phyloP scores from a whole-genome alignment of 2,888 invertebrate genomes.

The Aphodius granarius region DNA sequence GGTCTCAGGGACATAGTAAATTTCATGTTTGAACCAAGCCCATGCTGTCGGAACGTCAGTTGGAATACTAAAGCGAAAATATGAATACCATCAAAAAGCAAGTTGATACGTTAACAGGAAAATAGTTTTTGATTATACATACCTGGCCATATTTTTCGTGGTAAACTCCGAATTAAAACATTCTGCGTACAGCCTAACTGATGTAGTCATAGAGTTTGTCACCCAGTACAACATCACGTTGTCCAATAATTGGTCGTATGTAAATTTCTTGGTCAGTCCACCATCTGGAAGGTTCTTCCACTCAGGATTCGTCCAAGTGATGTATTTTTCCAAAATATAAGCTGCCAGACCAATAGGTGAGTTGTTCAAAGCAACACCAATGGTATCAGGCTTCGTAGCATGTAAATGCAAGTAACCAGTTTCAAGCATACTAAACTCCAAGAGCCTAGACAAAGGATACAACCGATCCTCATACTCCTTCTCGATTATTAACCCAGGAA shows the following conservation, averaged over 20 bases:
- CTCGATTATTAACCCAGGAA: slow-evolving; percentile 62
- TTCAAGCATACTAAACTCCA: slow-evolving; percentile 55
- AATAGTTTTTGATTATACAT: too few species aligned
- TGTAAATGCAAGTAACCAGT: slow-evolving; percentile 75
- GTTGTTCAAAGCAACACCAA: slow-evolving; percentile 68
- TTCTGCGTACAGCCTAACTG: slow-evolving; percentile 77
- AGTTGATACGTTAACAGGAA: too few species aligned
- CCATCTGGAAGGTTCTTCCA: slow-evolving; percentile 61
- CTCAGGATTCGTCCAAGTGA: slow-evolving; percentile 65
- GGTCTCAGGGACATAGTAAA: slow-evolving; percentile 61
- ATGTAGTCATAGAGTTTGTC: slow-evolving; percentile 69
- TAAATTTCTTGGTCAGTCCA: slow-evolving; percentile 65
- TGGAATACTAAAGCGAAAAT: slow-evolving; percentile 60
- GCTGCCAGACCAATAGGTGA: slow-evolving; percentile 82
- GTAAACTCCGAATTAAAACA: slow-evolving; percentile 47
- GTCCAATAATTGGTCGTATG: slow-evolving; percentile 72
- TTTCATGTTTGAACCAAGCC: slow-evolving; percentile 73
- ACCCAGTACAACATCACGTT: slow-evolving; percentile 84
- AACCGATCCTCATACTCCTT: slow-evolving; percentile 56
- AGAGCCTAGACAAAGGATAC: slow-evolving; percentile 58
- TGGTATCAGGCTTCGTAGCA: slow-evolving; percentile 85
- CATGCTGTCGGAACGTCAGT: slow-evolving; percentile 71
- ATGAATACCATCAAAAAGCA: slow-evolving; percentile 1
- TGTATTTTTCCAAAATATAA: slow-evolving; percentile 85
- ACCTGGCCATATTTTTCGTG: slow-evolving; percentile 38